Percentiles rank a stretch among this genome's conserved stretches.
These are phyloP conservation scores for Actenoides lindsayi DNA, from an alignment of 2,113 vertebrate genomes.

Conservation along the genomic window DNA sequence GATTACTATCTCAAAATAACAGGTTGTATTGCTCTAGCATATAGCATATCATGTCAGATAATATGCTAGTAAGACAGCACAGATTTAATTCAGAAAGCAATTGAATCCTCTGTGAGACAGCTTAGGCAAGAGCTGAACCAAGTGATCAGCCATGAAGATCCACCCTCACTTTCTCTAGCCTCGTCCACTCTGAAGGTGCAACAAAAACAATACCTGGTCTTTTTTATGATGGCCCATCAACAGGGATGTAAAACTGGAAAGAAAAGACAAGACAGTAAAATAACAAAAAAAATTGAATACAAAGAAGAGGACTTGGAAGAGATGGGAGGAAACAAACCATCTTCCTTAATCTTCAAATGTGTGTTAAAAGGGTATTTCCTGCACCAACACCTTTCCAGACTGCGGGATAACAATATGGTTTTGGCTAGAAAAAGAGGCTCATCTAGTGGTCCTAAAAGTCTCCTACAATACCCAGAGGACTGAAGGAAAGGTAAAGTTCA, in stretches of 20 bases:
- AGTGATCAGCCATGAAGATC: not conserved
- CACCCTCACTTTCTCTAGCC: not conserved
- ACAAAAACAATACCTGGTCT: not conserved
- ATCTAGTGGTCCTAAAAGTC: not conserved
- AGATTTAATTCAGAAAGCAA: not conserved
- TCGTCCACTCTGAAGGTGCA: not conserved
- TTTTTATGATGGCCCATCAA: not conserved
- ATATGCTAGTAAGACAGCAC: not conserved
- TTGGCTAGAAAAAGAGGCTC: not conserved
- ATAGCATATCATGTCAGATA: no score
- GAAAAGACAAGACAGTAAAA: not conserved
- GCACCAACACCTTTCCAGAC: not conserved
- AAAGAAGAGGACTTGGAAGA: not conserved
- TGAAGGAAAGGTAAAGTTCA: not conserved
- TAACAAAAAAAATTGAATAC: not conserved
- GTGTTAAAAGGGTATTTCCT: not conserved
- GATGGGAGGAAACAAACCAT: not conserved
- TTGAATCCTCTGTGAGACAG: not conserved
- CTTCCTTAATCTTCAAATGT: not conserved
- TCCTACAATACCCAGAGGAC: not conserved
- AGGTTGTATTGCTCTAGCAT: not conserved
- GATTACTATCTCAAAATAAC: not conserved
- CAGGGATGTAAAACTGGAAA: not conserved
- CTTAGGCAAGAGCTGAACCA: not conserved
- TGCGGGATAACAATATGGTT: rapidly evolving